Conservation (phyloP, 2,888 invertebrate genomes). For the Eumerus sabulonum region DNA sequence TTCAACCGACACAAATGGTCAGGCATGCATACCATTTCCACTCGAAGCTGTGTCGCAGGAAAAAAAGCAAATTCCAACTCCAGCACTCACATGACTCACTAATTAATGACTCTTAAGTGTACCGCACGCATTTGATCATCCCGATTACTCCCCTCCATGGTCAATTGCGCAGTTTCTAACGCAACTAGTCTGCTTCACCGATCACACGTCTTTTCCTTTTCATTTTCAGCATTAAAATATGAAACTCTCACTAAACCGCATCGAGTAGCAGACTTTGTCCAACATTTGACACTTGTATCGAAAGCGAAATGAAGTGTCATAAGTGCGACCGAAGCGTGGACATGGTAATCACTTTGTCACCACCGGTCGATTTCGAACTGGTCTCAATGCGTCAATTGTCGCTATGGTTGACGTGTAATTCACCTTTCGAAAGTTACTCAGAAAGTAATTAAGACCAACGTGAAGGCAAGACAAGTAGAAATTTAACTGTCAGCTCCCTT, state of each 20-base stretch:
- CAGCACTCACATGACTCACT: slow-evolving; percentile 26
- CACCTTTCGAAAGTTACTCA: too few species aligned
- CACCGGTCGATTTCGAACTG: too few species aligned
- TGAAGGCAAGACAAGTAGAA: slow-evolving; percentile 2
- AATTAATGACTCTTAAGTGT: slow-evolving; percentile 36
- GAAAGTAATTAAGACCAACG: slow-evolving; percentile 15
- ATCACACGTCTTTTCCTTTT: slow-evolving; percentile 42
- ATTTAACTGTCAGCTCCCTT: slow-evolving; percentile 1
- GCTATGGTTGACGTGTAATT: too few species aligned
- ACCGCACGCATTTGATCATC: slow-evolving; percentile 30
- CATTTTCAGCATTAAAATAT: slow-evolving; percentile 25
- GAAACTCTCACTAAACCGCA: slow-evolving; percentile 39
- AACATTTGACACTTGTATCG: slow-evolving; percentile 23
- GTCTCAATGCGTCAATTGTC: too few species aligned
- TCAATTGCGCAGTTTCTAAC: slow-evolving; percentile 12
- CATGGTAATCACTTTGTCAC: too few species aligned
- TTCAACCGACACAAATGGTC: slow-evolving; percentile 31
- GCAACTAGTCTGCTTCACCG: slow-evolving; percentile 25
- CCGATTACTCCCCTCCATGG: slow-evolving; percentile 9
- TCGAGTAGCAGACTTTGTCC: background rate
- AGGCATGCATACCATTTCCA: slow-evolving; percentile 35
- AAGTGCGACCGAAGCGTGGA: slow-evolving; percentile 3
- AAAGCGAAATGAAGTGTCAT: slow-evolving; percentile 44
- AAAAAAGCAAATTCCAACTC: slow-evolving; percentile 1
- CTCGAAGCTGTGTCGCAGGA: slow-evolving; percentile 16